Evolutionary conservation across 2,888 invertebrate species (phyloP), one percentile per base, ranked within the genome.

Genomic region (Rotaria magnacalcarata): DNA sequence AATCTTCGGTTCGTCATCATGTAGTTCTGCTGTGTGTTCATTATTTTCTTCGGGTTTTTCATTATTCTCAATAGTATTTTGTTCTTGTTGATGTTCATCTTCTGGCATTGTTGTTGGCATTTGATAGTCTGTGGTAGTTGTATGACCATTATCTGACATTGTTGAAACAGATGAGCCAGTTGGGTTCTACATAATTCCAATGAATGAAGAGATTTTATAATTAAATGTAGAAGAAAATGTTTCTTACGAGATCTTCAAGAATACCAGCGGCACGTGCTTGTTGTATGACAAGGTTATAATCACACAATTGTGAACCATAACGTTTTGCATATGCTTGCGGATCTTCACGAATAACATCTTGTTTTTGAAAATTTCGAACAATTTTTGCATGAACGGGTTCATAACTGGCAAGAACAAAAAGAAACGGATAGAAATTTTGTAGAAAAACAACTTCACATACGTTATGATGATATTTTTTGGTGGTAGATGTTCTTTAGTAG

Each of bases 311-410:
- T 43, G 75, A 41, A 24, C 75, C 75, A 21, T 75, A 75, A 43
- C 75, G 75, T 2, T 27, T 75, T 19, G 43, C 7, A 43, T 75
- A 75, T 4, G 41, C 14, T 24, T 75, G 41, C 43, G 75, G 75
- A 75, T 75, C 75, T 43, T 75, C 75, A 43, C 75, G 75, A 75
- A 19, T 43, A 11, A 75, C 43, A 43, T 43, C 24, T 75, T 43
- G 43, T 24, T 75, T 75, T 75, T 75, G 75, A 75, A 75, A 75
- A 43, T 75, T 41, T 21, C 75, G 41, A 34, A 75, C 41, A 75
- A 75, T 75, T 41, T 43, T 41, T 24, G 75, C 75, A 21, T 75
- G 75, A 43, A 75, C 75, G 43, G 75, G 75, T 75, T 75, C 75
- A 75, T 75, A 75, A 43, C 60, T 60, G 27, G 27, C 10, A 8